These are phyloP conservation scores for Maconellicoccus hirsutus DNA, from an alignment of 1,140 invertebrate genomes.

Conservation along the genomic window DNA sequence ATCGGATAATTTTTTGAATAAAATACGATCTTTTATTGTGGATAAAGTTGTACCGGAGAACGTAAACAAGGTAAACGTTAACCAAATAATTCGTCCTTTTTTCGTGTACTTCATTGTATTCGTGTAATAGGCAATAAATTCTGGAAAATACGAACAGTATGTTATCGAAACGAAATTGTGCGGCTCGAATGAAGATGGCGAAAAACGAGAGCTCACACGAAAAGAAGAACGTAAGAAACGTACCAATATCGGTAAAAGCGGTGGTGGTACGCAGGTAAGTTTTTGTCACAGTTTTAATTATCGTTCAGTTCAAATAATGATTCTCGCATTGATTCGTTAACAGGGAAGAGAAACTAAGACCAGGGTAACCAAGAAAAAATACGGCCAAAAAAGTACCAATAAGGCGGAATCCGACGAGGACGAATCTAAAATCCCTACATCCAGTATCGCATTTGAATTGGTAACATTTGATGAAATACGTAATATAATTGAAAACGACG, in stretches of 20 bases:
- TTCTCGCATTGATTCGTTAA: not conserved
- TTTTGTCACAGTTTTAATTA: conserved; percentile 10
- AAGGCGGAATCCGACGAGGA: conserved; percentile 50
- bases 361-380: conserved; percentile 74
- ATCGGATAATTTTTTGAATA: conserved; percentile 23
- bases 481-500: conserved; percentile 46
- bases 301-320: not conserved
- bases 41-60: conserved; percentile 9
- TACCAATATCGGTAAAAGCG: conserved; percentile 68
- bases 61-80: not conserved
- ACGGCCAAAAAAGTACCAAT: conserved; percentile 38
- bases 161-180: conserved; percentile 35
- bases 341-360: conserved; percentile 87
- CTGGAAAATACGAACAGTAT: conserved; percentile 32
- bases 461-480: conserved; percentile 55
- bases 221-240: conserved; percentile 82
- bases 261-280: conserved; percentile 67
- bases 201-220: conserved; percentile 53
- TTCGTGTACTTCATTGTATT: not conserved
- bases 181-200: conserved; percentile 36
- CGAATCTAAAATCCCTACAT: conserved; percentile 35
- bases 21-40: conserved; percentile 11
- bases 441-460: conserved; percentile 43
- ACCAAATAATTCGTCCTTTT: not conserved
- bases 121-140: conserved; percentile 29